Evolutionary conservation across 1,140 invertebrate genomes (phyloP).

Genomic region (Ptiloglossa arizonensis): DNA sequence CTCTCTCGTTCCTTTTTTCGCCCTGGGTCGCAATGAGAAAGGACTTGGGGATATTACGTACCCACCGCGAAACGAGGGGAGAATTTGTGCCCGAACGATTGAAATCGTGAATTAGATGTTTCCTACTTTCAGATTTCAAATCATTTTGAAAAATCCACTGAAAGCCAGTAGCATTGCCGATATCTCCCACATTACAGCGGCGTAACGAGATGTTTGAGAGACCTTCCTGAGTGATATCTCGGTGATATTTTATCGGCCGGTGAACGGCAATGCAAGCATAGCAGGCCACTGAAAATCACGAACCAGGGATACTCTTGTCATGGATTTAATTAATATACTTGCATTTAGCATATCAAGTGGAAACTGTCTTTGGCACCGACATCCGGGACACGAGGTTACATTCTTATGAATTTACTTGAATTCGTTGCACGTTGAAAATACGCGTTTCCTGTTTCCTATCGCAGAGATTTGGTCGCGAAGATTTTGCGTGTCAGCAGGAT

Average conservation of each 20-base stretch:
- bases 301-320: neutral
- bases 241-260: conserved; percentile 14
- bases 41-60: conserved; percentile 47
- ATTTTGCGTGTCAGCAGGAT: neutral
- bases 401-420: neutral
- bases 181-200: neutral
- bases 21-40: conserved; percentile 58
- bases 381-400: conserved; percentile 22
- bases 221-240: conserved; percentile 34
- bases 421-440: neutral
- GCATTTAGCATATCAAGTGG: neutral
- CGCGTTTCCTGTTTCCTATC: neutral
- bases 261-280: conserved; percentile 3
- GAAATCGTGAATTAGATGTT: conserved; percentile 40
- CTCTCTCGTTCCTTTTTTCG: conserved; percentile 61
- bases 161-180: neutral
- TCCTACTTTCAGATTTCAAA: conserved; percentile 63
- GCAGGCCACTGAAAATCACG: neutral
- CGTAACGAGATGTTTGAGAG: conserved; percentile 40
- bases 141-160: conserved; percentile 48
- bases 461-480: neutral
- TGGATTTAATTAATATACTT: conserved; percentile 33
- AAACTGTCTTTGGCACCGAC: neutral
- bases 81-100: conserved; percentile 51
- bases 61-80: conserved; percentile 15